phyloP scores from a whole-genome alignment of 2,888 invertebrate species.

The Sinhomidia bicolor region DNA sequence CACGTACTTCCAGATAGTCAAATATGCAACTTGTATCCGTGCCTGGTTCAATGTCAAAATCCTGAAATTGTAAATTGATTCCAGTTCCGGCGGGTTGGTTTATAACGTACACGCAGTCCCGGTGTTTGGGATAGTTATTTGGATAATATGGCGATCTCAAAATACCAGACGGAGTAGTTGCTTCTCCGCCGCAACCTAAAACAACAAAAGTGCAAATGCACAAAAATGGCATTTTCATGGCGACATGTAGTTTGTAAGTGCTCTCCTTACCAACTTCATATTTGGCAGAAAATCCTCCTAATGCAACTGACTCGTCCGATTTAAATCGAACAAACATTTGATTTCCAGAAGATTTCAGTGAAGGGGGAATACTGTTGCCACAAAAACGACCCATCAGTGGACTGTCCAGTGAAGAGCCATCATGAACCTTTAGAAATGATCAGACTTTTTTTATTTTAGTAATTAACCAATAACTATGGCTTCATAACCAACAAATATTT shows the following conservation, averaged over 20 bases:
- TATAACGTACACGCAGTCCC: slow-evolving; percentile 88
- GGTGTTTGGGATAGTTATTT: slow-evolving; percentile 85
- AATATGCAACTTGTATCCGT: slow-evolving; percentile 82
- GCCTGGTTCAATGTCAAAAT: slow-evolving; percentile 85
- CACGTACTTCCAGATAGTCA: slow-evolving; percentile 83
- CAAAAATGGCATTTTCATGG: background rate
- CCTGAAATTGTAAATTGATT: slow-evolving; percentile 86
- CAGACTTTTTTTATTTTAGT: too few species aligned
- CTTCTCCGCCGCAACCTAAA: slow-evolving; percentile 86
- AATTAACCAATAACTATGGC: too few species aligned
- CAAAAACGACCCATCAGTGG: slow-evolving; percentile 89
- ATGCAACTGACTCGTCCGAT: slow-evolving; percentile 84
- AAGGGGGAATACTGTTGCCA: slow-evolving; percentile 85
- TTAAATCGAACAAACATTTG: slow-evolving; percentile 86
- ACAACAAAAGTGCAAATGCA: background rate
- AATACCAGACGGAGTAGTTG: slow-evolving; percentile 85
- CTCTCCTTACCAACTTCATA: slow-evolving; percentile 85
- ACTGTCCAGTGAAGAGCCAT: slow-evolving; percentile 85
- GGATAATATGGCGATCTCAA: slow-evolving; percentile 91
- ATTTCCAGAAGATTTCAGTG: slow-evolving; percentile 85
- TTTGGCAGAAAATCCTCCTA: slow-evolving; percentile 85
- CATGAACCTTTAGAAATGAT: too few species aligned
- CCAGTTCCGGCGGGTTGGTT: slow-evolving; percentile 85
- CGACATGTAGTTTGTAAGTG: too few species aligned
- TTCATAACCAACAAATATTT: too few species aligned